A percentile compares a stretch with the other conserved stretches of the same genome.
Evolutionary conservation across 2,797 vertebrate species (phyloP).

Genomic region (Gymnopithys bicolor): DNA sequence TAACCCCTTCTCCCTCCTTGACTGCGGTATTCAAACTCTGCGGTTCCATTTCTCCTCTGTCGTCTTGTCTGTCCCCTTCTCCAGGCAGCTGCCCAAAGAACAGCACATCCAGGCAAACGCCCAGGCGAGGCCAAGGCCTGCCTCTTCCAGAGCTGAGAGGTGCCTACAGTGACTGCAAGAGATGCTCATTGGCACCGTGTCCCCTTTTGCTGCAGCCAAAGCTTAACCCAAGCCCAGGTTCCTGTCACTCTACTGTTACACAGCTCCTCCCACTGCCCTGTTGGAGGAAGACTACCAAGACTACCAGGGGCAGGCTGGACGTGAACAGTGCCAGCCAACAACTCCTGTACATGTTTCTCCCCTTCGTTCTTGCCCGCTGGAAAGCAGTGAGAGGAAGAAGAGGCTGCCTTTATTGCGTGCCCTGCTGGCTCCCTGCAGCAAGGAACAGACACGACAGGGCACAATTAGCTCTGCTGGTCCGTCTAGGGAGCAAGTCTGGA

Average conservation of each 20-base stretch:
- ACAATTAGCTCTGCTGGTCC: neutral
- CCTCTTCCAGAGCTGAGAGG: neutral
- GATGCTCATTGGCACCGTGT: rapidly evolving
- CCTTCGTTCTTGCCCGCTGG: rapidly evolving
- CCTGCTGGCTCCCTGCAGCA: neutral
- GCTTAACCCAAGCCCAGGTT: neutral
- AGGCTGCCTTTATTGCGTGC: rapidly evolving
- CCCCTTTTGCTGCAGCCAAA: neutral
- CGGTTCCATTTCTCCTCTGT: rapidly evolving
- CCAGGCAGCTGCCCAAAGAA: neutral
- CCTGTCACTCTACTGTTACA: no score
- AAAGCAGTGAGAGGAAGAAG: neutral
- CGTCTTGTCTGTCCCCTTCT: no score
- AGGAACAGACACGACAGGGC: neutral
- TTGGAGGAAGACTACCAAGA: rapidly evolving
- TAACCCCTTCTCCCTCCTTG: rapidly evolving
- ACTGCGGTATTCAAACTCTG: rapidly evolving
- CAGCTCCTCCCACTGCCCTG: neutral
- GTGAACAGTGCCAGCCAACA: rapidly evolving
- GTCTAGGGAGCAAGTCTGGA: neutral
- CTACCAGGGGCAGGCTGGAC: neutral
- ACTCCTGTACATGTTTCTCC: rapidly evolving
- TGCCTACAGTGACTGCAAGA: rapidly evolving
- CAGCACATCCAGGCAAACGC: rapidly evolving
- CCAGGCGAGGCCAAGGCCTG: rapidly evolving